Percentiles rank a stretch among this genome's conserved stretches.
Conservation (phyloP, 92 coral and sea anemone genomes). For the Virgularia gustaviana region DNA sequence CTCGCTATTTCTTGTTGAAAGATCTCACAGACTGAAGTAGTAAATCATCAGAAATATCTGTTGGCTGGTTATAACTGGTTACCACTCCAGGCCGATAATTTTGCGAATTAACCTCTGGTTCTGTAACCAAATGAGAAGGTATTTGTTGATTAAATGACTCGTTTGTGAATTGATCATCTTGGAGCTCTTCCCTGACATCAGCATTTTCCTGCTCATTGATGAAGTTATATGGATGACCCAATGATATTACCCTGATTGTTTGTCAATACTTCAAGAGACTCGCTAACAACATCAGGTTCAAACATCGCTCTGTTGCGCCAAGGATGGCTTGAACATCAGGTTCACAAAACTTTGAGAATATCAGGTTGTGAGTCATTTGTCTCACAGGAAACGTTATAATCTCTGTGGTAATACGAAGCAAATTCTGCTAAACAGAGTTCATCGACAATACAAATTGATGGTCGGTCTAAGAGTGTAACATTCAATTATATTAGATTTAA, state of each 20-base stretch:
- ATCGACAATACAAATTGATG: not conserved
- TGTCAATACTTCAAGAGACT: conserved; percentile 7
- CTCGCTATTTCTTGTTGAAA: conserved; percentile 3
- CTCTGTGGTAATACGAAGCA: not conserved
- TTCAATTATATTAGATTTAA: too few relatives aligned
- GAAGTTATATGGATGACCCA: not conserved
- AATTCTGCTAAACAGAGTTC: not conserved
- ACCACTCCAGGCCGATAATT: not conserved
- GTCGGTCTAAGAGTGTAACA: not conserved
- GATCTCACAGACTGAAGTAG: conserved; percentile 18
- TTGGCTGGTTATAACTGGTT: conserved; percentile 4
- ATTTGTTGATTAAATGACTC: conserved; percentile 21
- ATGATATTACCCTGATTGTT: not conserved
- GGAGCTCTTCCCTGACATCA: not conserved
- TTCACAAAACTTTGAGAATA: not conserved
- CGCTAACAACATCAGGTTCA: conserved; percentile 19
- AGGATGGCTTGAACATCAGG: not conserved
- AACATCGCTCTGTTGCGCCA: not conserved
- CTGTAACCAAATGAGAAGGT: not conserved
- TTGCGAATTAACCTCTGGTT: not conserved
- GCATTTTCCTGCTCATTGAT: conserved; percentile 29
- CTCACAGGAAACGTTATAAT: not conserved
- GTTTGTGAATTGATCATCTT: not conserved
- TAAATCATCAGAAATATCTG: conserved; percentile 13
- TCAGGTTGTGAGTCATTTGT: not conserved